Percentiles rank a stretch among this genome's conserved stretches.
Conservation (phyloP, 30 jellyfish, hydroid and myxozoan genomes). For the Cassiopea andromeda region DNA sequence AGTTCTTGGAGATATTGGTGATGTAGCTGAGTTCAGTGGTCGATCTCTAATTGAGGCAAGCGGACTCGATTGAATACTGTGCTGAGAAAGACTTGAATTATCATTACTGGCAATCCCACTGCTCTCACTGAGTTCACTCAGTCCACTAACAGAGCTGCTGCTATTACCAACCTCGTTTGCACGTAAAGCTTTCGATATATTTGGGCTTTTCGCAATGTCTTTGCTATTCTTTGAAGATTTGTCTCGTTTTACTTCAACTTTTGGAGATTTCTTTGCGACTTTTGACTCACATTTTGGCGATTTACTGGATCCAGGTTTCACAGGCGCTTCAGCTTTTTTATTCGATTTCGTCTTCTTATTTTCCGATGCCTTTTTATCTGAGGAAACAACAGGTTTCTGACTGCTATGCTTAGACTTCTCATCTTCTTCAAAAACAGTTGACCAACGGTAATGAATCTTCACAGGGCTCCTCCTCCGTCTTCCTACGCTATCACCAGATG, state of each 20-base stretch:
- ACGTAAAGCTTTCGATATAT: slow-evolving; percentile 3
- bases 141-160: slow-evolving; percentile 72
- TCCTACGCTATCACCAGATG: slow-evolving; percentile 37
- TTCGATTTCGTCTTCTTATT: slow-evolving; percentile 26
- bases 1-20: slow-evolving; percentile 73
- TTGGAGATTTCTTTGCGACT: slow-evolving; percentile 21
- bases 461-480: slow-evolving; percentile 89
- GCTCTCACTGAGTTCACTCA: slow-evolving; percentile 80
- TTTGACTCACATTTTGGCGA: slow-evolving; percentile 46
- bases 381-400: slow-evolving; percentile 15
- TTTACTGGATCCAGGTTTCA: slow-evolving; percentile 32
- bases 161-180: slow-evolving; percentile 56
- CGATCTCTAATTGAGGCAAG: slow-evolving; percentile 26
- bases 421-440: slow-evolving; percentile 97
- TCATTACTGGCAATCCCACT: slow-evolving; percentile 85
- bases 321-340: slow-evolving; percentile 33
- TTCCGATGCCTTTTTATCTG: slow-evolving; percentile 20
- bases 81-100: slow-evolving; percentile 76
- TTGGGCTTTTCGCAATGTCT: slow-evolving; percentile 13
- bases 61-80: slow-evolving; percentile 74
- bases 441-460: slow-evolving; percentile 92
- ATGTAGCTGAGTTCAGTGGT: slow-evolving; percentile 9
- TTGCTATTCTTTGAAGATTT: not conserved
- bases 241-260: slow-evolving; percentile 10
- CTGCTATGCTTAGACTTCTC: slow-evolving; percentile 66